Evolutionary conservation across 2,797 vertebrate species (phyloP).

Genomic region (Sebastes aleutianus): DNA sequence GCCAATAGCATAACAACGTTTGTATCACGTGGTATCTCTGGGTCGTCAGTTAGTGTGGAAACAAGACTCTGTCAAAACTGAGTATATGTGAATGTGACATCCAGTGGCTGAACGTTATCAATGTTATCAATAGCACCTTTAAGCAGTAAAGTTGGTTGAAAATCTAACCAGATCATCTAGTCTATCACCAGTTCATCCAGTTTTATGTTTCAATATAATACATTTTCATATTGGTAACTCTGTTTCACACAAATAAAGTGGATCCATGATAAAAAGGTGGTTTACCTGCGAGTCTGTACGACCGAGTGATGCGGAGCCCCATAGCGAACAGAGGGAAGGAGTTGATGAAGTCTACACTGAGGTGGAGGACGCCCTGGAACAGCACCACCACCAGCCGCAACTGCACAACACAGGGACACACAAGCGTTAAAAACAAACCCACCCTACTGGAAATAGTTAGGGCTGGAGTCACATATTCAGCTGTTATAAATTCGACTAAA

Average conservation of each 20-base stretch:
- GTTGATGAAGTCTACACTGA: conserved; percentile 91
- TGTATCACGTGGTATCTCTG: no score
- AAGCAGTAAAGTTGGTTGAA: neutral
- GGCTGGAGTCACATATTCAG: no score
- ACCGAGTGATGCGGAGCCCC: conserved; percentile 86
- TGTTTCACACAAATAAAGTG: no score
- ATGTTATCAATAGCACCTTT: no score
- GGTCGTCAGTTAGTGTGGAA: no score
- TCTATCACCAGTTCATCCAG: neutral
- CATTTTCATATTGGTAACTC: neutral
- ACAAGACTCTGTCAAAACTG: no score
- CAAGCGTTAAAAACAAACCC: neutral
- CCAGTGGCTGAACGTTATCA: no score
- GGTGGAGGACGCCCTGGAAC: conserved; percentile 91
- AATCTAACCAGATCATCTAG: neutral
- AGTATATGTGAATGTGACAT: no score
- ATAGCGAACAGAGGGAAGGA: conserved; percentile 91
- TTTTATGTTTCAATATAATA: neutral
- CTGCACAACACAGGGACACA: conserved; percentile 68
- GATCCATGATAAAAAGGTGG: rapidly evolving
- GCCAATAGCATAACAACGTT: no score
- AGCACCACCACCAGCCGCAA: conserved; percentile 92
- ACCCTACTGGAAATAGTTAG: neutral
- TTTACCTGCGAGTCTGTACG: conserved; percentile 91
- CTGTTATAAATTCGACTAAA: no score